Evolutionary conservation across 2,113 vertebrate genomes (phyloP), one percentile per base, ranked within the genome.

Genomic region (Tricholaema leucomelas): DNA sequence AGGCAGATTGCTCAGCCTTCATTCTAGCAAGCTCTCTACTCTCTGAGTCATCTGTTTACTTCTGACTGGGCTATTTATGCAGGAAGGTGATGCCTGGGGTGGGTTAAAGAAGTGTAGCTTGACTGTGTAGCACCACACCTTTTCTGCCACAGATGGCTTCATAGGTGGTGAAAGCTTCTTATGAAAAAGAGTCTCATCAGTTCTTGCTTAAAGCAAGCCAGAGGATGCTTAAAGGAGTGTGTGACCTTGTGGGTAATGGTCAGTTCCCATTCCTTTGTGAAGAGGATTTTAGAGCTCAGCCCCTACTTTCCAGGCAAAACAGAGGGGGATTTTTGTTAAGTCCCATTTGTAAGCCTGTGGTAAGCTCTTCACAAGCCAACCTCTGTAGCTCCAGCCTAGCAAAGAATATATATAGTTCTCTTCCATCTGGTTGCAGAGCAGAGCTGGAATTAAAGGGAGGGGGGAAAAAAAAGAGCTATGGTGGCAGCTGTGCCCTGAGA

Each of bases 91-190:
- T 75, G 9, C 11, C 30, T 59, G 58, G 30, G 25, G 3, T 14
- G 24, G 21, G 36, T 24, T 40, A 54, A 72, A 61, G 42, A 5
- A 5, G 48, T 11, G 58, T 3, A 16, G 12, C 1, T 5, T 18
- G n/a, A 17, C 28, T 3, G 1, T 56, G 1, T 10, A 15, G 15
- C 2, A 8, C 8, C n/a, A 35, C 3, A 3, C 58, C 24, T 80
- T 17, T 54, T 74, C 14, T 33, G 9, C 15, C 6, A 25, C 13
- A 21, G 48, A 3, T 20, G 23, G 15, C 20, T 54, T 71, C 2
- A 5, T 13, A n/a, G 35, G 6, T 55, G 20, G 27, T 33, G 42
- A 71, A 52, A 56, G 31, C 12, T 63, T 69, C 38, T 15, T 5
- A 16, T 7, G 25, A 40, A 48, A 54, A 40, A 24, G 44, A 25